Percentiles rank a stretch among this genome's conserved stretches.
Evolutionary conservation across 2,888 invertebrate species (phyloP).

Genomic region (Cheilosia vernalis): DNA sequence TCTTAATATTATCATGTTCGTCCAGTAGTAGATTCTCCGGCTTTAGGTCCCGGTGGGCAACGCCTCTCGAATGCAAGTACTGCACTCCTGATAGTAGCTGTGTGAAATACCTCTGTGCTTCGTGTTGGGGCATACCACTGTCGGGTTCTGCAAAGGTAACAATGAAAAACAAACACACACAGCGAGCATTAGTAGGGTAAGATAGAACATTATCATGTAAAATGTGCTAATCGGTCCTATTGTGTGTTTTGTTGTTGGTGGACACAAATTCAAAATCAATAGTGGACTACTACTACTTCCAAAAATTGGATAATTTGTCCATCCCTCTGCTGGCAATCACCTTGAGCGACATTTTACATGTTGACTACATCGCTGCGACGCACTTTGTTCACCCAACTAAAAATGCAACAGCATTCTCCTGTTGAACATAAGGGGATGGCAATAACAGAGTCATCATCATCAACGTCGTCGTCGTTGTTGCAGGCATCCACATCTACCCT

Average conservation of each 20-base stretch:
- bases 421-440: conserved; percentile 19
- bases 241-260: neutral
- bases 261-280: conserved; percentile 67
- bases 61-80: conserved; percentile 94
- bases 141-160: conserved; percentile 91
- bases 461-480: neutral
- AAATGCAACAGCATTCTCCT: conserved; percentile 51
- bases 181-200: conserved; percentile 14
- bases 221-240: conserved; percentile 26
- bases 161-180: conserved; percentile 58
- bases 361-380: neutral
- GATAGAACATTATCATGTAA: conserved; percentile 1
- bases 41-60: conserved; percentile 97
- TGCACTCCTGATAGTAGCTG: conserved; percentile 94
- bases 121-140: conserved; percentile 91
- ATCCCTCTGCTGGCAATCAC: conserved; percentile 1
- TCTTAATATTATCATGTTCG: conserved; percentile 93
- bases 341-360: too few species aligned
- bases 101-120: conserved; percentile 94
- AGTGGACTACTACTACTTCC: conserved; percentile 28
- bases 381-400: conserved; percentile 10
- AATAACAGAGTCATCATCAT: conserved; percentile 16
- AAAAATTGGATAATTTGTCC: neutral
- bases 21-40: conserved; percentile 98
- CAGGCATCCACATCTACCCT: neutral